A percentile compares a stretch with the other conserved stretches of the same genome.
phyloP scores from a whole-genome alignment of 2,113 vertebrate species.

The Odobenus rosmarus region DNA sequence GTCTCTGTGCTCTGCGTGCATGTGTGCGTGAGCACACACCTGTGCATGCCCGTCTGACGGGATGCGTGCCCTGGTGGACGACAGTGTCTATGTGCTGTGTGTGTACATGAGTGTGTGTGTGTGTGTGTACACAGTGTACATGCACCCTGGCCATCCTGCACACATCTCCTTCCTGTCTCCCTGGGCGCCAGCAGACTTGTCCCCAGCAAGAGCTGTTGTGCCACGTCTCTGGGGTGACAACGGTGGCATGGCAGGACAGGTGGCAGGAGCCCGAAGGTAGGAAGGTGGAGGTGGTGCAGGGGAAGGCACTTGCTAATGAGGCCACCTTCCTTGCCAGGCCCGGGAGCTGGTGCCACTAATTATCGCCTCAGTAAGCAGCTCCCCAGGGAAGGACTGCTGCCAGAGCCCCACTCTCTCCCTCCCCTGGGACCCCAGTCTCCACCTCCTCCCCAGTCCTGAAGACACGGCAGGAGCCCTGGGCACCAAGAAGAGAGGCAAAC shows the following conservation, averaged over 20 bases:
- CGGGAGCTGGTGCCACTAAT: constrained; percentile 29
- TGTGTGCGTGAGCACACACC: neutral
- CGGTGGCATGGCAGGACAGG: neutral
- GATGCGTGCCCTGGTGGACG: fast-evolving
- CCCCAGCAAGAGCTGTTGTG: neutral
- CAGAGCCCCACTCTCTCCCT: neutral
- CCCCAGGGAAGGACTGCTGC: constrained; percentile 28
- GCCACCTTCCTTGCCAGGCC: constrained; percentile 24
- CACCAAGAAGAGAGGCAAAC: neutral
- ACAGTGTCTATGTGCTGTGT: neutral
- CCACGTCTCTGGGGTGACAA: neutral
- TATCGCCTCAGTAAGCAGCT: constrained; percentile 25
- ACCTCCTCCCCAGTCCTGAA: neutral
- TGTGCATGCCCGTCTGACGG: neutral
- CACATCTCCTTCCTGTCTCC: neutral
- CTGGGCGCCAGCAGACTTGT: neutral
- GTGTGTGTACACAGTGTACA: neutral
- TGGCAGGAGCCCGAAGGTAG: neutral
- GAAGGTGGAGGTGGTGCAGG: neutral
- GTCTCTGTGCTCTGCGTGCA: neutral
- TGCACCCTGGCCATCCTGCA: neutral
- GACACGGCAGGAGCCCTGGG: neutral
- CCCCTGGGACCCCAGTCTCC: neutral
- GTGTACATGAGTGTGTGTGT: neutral
- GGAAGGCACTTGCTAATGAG: constrained; percentile 58